A percentile compares a stretch with the other conserved stretches of the same genome.
These are phyloP conservation scores for Pteronotus mesoamericanus DNA, from an alignment of 2,797 vertebrate species.

Conservation along the genomic window DNA sequence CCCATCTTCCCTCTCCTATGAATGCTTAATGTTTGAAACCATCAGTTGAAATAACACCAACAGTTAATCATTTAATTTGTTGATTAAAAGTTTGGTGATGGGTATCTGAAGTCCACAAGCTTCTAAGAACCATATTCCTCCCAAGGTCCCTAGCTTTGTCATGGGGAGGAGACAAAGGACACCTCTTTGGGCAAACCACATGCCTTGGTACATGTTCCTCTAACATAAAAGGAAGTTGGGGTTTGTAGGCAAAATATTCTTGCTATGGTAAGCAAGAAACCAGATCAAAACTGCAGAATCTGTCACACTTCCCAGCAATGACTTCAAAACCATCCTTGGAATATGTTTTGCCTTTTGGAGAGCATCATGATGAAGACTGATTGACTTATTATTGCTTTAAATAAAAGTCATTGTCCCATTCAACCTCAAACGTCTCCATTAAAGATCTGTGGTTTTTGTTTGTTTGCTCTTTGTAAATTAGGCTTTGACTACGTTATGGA, in stretches of 20 bases:
- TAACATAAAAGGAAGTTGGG: background rate
- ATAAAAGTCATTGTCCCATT: background rate
- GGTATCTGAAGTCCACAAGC: background rate
- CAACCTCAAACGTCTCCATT: background rate
- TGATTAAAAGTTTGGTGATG: background rate
- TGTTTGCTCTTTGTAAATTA: slow-evolving; percentile 14
- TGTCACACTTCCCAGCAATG: background rate
- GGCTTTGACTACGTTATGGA: background rate
- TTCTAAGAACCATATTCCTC: background rate
- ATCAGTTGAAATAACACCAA: slow-evolving; percentile 2
- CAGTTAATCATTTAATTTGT: background rate
- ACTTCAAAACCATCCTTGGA: background rate
- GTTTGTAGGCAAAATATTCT: slow-evolving; percentile 28
- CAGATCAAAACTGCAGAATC: background rate
- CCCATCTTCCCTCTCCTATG: background rate
- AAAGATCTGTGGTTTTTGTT: slow-evolving; percentile 20
- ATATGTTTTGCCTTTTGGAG: background rate
- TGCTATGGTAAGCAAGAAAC: background rate
- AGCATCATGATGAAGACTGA: background rate
- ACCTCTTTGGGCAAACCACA: background rate
- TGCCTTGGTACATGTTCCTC: background rate
- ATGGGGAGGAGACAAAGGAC: background rate
- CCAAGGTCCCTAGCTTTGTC: background rate
- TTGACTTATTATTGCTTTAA: background rate
- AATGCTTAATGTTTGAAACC: background rate